Evolutionary conservation across 2,797 vertebrate genomes (phyloP).

Genomic region (Gallinago stenura): DNA sequence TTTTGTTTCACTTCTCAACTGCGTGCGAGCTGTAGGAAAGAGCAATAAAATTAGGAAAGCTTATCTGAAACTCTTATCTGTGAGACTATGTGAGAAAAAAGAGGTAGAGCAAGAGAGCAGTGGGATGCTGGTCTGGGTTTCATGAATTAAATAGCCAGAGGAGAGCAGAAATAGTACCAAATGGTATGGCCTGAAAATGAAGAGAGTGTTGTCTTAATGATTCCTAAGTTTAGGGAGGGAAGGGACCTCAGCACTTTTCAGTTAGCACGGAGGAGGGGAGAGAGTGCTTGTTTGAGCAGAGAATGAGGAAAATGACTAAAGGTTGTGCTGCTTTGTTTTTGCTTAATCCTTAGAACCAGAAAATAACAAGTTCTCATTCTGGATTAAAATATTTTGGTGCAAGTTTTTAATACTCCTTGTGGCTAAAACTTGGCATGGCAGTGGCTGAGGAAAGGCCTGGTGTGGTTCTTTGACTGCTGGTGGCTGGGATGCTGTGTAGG

Average conservation of each 20-base stretch:
- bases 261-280: background rate
- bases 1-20: constrained; percentile 20
- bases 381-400: background rate
- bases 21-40: background rate
- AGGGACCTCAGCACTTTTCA: background rate
- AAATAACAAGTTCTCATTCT: background rate
- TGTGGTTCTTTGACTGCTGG: background rate
- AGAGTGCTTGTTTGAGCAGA: background rate
- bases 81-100: background rate
- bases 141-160: background rate
- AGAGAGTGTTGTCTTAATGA: background rate
- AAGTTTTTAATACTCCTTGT: background rate
- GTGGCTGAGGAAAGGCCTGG: background rate
- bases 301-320: background rate
- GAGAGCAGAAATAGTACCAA: background rate
- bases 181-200: background rate
- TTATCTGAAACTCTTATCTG: background rate
- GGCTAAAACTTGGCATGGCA: background rate
- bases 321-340: background rate
- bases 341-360: background rate
- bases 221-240: background rate
- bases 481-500: background rate
- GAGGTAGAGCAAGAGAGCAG: background rate
- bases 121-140: background rate
- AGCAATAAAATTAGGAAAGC: background rate